Base-by-base conservation (phyloP, 2,797 vertebrate genomes). In the Hypotaenidia philippensis region DNA sequence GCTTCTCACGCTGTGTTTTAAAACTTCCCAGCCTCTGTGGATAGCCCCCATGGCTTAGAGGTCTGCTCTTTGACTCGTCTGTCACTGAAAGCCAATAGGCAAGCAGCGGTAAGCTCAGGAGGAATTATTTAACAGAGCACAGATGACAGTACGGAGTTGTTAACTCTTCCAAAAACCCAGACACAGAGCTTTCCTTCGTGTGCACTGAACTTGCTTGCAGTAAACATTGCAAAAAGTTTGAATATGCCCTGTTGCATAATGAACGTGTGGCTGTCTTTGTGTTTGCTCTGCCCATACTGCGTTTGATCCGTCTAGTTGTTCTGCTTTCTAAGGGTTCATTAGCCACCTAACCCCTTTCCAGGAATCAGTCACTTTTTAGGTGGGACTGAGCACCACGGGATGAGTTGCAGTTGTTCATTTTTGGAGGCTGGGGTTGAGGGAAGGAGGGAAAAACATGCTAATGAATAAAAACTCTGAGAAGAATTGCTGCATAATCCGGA, bases 211-310 rank as follows among this genome's bases (percentile, higher is more conserved):
- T 41, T 19, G 19, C 38, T 55, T 65, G 4, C 6, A 63, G 20
- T 59, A 76, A 93, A 82, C 5, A 15, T 53, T 18, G 9, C 4
- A 36, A 75, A 68, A n/a, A 36, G 22, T 12, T 10, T 52, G 23
- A 26, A 38, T 40, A 27, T 45, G 22, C 10, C 9, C 10, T 2
- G 0, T 55, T 68, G 11, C 14, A 90, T 72, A 63, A 47, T 11
- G 6, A 45, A 11, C 3, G 7, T 13, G 29, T 25, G n/a, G 4
- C 18, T 87, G 61, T 25, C 55, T 79, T 84, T 0, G 0, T 5
- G 22, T 91, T 63, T 91, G 8, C 20, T 71, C 32, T 80, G 23
- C 36, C 22, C 12, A 5, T n/a, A 11, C 32, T 29, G 17, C 32
- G 7, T 5, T 40, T 38, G 32, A 57, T 85, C 68, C 45, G 13